Conservation (phyloP, 2,888 invertebrate species). For the Rotaria macrura region DNA sequence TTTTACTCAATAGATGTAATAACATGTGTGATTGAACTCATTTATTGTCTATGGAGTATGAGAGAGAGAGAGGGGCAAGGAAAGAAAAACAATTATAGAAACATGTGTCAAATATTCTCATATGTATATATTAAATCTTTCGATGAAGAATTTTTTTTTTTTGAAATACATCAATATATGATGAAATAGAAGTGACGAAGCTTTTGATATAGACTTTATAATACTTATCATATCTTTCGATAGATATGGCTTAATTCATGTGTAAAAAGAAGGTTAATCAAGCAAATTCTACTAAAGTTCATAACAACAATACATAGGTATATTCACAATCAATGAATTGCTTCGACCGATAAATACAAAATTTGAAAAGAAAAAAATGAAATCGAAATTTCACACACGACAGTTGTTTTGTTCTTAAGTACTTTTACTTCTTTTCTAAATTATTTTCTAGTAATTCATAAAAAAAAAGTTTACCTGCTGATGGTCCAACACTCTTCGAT, state of each 20-base stretch:
- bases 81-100: neutral
- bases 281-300: neutral
- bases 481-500: neutral
- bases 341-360: neutral
- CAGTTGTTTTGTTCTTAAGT: no score
- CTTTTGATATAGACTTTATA: neutral
- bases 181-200: neutral
- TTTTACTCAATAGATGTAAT: neutral
- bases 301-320: neutral
- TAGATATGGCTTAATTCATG: neutral
- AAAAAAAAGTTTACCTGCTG: neutral
- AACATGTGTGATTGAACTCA: conserved; percentile 3
- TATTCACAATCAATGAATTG: neutral
- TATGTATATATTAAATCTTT: no score
- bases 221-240: neutral
- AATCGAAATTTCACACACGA: neutral
- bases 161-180: neutral
- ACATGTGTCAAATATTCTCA: no score
- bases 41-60: neutral
- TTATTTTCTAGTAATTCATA: neutral
- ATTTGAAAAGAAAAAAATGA: neutral
- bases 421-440: neutral
- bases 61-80: neutral
- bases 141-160: neutral
- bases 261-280: neutral